phyloP scores from a whole-genome alignment of 2,797 vertebrate species.

The Betta splendens region DNA sequence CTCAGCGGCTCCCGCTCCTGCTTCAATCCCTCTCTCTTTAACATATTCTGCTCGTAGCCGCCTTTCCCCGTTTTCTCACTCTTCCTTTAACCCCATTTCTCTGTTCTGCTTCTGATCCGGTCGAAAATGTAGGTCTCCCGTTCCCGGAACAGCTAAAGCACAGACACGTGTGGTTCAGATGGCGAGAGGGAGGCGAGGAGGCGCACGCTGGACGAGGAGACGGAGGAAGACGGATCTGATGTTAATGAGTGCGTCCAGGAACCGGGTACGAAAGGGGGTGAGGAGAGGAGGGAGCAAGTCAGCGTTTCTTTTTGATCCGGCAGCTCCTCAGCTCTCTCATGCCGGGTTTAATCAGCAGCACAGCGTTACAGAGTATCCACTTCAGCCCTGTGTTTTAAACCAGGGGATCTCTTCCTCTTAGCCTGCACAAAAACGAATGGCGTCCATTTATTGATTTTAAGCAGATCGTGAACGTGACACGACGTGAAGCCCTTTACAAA shows the following conservation, averaged over 20 bases:
- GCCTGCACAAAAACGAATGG: too few relatives aligned
- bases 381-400: conserved; percentile 40
- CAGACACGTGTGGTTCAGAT: conserved; percentile 68
- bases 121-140: conserved; percentile 59
- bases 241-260: conserved; percentile 60
- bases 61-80: neutral
- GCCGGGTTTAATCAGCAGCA: conserved; percentile 61
- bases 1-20: conserved; percentile 56
- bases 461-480: too few relatives aligned
- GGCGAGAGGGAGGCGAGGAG: conserved; percentile 47
- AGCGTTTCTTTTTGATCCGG: conserved; percentile 68
- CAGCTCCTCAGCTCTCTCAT: conserved; percentile 61
- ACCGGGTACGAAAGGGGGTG: conserved; percentile 31
- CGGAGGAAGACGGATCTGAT: conserved; percentile 16
- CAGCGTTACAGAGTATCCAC: conserved; percentile 35
- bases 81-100: conserved; percentile 20
- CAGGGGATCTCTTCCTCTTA: conserved; percentile 19
- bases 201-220: conserved; percentile 30
- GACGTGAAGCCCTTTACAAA: too few relatives aligned
- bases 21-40: conserved; percentile 44
- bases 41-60: conserved; percentile 44
- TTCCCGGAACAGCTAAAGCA: conserved; percentile 46
- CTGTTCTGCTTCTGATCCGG: conserved; percentile 32
- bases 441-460: too few relatives aligned
- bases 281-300: conserved; percentile 52